Evolutionary conservation across 2,888 invertebrate species (phyloP).

Genomic region (Macaria notata): DNA sequence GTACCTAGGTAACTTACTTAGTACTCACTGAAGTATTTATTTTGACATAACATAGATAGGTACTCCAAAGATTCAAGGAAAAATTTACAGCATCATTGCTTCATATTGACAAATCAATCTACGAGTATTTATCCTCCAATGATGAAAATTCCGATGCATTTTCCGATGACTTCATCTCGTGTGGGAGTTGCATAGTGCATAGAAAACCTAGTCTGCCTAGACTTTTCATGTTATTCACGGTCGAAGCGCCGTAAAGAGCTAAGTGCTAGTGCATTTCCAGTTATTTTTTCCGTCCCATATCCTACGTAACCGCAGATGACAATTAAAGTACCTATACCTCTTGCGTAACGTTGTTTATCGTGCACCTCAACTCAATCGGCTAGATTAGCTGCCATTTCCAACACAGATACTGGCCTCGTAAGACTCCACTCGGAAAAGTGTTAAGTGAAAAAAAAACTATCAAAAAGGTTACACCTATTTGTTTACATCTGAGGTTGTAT

Average conservation of each 20-base stretch:
- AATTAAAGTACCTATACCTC: conserved; percentile 16
- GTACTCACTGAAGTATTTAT: no score
- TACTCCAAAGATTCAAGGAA: background rate
- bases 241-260: background rate
- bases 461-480: no score
- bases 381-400: conserved; percentile 40
- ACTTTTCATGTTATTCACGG: background rate
- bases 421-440: conserved; percentile 18
- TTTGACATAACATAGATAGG: no score
- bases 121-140: background rate
- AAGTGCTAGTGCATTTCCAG: background rate
- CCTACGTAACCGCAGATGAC: background rate
- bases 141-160: conserved; percentile 16
- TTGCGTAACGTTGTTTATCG: conserved; percentile 40
- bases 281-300: background rate
- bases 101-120: background rate
- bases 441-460: conserved; percentile 4
- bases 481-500: no score
- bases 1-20: no score
- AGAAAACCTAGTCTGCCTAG: background rate
- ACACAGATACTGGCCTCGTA: conserved; percentile 39
- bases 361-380: conserved; percentile 32
- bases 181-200: conserved; percentile 4
- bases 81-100: conserved; percentile 6
- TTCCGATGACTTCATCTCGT: conserved; percentile 19